phyloP scores from a whole-genome alignment of 2,113 vertebrate species.

The Platysternon megacephalum region DNA sequence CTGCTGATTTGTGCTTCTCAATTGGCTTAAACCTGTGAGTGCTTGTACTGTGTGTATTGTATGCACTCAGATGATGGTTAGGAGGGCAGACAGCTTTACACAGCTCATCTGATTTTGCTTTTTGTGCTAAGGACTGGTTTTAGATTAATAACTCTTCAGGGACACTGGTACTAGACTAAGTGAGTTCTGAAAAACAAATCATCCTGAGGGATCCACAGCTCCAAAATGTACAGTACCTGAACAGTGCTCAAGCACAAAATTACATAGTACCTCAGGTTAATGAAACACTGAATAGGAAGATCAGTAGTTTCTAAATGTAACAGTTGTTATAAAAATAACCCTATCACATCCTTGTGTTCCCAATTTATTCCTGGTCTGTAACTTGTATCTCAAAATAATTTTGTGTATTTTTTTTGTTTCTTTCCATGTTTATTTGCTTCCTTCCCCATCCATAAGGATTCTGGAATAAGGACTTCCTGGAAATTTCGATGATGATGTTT shows the following conservation, averaged over 20 bases:
- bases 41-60: background rate
- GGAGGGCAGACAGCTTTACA: background rate
- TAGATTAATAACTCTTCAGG: background rate
- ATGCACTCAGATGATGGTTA: background rate
- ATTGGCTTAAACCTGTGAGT: background rate
- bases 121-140: background rate
- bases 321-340: fast-evolving
- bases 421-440: fast-evolving
- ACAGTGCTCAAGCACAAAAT: background rate
- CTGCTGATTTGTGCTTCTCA: background rate
- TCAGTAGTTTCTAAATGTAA: background rate
- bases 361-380: background rate
- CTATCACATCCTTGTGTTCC: background rate
- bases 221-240: background rate
- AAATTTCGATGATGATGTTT: background rate
- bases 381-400: background rate
- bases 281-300: background rate
- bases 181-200: background rate
- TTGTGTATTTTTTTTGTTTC: background rate
- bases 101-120: background rate
- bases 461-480: background rate
- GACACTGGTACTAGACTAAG: background rate
- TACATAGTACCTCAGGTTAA: background rate
- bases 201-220: background rate
- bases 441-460: background rate